phyloP scores from a whole-genome alignment of 2,888 invertebrate species.

The Parasteatoda lunata region DNA sequence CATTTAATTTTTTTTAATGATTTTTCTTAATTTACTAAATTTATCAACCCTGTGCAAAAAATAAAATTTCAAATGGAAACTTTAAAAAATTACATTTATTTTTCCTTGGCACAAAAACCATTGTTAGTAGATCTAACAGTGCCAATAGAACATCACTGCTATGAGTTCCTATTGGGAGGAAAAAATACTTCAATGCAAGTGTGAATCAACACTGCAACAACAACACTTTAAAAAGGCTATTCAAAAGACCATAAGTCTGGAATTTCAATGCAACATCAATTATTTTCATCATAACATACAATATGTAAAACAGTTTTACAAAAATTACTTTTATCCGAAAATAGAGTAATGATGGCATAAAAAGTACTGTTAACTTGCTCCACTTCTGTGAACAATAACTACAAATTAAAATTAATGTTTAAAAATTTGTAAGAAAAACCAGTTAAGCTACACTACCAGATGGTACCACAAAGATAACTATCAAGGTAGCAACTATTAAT shows the following conservation, averaged over 20 bases:
- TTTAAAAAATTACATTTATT: slow-evolving; percentile 13
- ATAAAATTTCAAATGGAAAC: slow-evolving; percentile 43
- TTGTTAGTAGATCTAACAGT: slow-evolving; percentile 3
- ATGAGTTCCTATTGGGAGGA: slow-evolving; percentile 16
- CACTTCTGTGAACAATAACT: slow-evolving; percentile 24
- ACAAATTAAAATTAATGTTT: slow-evolving; percentile 14
- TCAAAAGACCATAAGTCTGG: slow-evolving; percentile 48
- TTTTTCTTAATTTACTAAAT: slow-evolving; percentile 10
- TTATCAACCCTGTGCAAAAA: slow-evolving; percentile 53
- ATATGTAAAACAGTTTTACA: slow-evolving; percentile 52
- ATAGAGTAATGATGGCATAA: slow-evolving; percentile 53
- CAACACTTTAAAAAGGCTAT: slow-evolving; percentile 48
- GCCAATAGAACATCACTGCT: slow-evolving; percentile 29
- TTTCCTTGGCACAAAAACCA: slow-evolving; percentile 37
- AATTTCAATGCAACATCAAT: slow-evolving; percentile 50
- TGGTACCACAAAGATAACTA: too few species aligned
- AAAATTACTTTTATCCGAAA: slow-evolving; percentile 53
- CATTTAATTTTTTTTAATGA: slow-evolving; percentile 31
- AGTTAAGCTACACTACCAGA: neutral
- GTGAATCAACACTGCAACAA: slow-evolving; percentile 23
- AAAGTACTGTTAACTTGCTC: slow-evolving; percentile 51
- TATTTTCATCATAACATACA: slow-evolving; percentile 50
- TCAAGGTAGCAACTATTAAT: neutral
- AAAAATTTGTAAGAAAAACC: slow-evolving; percentile 20
- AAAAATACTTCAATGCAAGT: slow-evolving; percentile 36